A percentile compares a stretch with the other conserved stretches of the same genome.
Evolutionary conservation across 92 coral and sea anemone species (phyloP).

Genomic region (Phymanthus crucifer): DNA sequence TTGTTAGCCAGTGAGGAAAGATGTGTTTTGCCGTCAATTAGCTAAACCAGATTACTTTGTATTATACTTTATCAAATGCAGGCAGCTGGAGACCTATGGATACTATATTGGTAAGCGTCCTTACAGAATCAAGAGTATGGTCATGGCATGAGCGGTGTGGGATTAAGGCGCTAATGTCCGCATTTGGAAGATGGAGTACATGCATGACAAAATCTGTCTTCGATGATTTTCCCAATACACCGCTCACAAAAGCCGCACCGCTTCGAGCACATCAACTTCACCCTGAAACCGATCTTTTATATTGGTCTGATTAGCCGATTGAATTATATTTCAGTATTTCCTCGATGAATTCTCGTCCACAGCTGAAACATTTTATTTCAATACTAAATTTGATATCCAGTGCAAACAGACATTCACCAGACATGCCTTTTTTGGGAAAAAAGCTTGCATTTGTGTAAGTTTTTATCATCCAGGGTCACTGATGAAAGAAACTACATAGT

Average conservation of each 20-base stretch:
- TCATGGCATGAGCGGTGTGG: neutral
- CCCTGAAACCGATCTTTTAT: neutral
- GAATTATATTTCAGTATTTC: neutral
- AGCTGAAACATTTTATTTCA: neutral
- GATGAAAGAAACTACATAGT: neutral
- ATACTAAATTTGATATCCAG: neutral
- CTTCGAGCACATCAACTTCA: neutral
- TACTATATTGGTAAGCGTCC: too few species aligned
- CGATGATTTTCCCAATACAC: neutral
- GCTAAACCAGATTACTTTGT: neutral
- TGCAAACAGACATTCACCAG: neutral
- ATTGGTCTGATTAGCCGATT: neutral
- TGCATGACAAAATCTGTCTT: conserved; percentile 2
- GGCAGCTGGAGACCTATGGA: neutral
- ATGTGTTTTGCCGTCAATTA: neutral
- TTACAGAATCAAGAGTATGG: neutral
- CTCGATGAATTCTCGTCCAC: neutral
- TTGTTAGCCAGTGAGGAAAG: neutral
- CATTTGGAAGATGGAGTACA: neutral
- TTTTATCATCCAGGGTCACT: neutral
- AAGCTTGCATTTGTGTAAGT: neutral
- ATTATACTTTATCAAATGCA: neutral
- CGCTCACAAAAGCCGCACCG: neutral
- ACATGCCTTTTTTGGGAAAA: neutral
- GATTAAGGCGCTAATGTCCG: neutral